Percentiles rank a stretch among this genome's conserved stretches.
Conservation (phyloP, 2,113 vertebrate species). For the human region DNA sequence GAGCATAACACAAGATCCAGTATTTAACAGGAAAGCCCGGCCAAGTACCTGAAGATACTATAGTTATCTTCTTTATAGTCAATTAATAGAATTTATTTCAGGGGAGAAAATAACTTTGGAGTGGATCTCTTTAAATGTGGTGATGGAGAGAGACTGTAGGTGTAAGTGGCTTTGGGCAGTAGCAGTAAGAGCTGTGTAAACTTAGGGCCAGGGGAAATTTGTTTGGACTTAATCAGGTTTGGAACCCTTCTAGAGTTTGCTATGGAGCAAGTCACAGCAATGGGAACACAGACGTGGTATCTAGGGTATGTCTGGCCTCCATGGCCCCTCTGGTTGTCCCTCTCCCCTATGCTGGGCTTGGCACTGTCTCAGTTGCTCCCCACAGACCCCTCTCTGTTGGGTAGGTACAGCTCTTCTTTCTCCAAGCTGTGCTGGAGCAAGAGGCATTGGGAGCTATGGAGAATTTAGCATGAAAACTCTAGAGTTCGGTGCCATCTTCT, state of each 20-base stretch:
- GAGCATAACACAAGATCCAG: not conserved
- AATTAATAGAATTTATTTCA: not conserved
- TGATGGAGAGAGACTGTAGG: not conserved
- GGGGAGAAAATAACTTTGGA: too few species aligned
- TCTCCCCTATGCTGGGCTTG: not conserved
- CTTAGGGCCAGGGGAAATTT: not conserved
- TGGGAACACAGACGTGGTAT: not conserved
- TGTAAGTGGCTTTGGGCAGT: not conserved
- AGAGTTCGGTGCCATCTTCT: not conserved
- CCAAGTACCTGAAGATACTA: not conserved
- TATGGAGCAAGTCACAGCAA: not conserved
- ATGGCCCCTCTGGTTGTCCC: not conserved
- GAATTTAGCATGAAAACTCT: conserved; percentile 12
- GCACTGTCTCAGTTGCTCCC: conserved; percentile 21
- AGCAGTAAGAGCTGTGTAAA: not conserved
- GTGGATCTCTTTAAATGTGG: not conserved
- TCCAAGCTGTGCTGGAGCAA: conserved; percentile 2
- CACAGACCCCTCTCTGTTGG: not conserved
- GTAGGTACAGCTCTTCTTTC: not conserved
- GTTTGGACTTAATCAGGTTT: not conserved
- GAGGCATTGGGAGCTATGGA: not conserved
- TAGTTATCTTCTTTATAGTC: not conserved
- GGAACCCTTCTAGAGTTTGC: not conserved
- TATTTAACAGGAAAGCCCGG: not conserved
- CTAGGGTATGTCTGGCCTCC: not conserved